Conservation (phyloP, 2,113 vertebrate genomes). For the Promerops cafer region DNA sequence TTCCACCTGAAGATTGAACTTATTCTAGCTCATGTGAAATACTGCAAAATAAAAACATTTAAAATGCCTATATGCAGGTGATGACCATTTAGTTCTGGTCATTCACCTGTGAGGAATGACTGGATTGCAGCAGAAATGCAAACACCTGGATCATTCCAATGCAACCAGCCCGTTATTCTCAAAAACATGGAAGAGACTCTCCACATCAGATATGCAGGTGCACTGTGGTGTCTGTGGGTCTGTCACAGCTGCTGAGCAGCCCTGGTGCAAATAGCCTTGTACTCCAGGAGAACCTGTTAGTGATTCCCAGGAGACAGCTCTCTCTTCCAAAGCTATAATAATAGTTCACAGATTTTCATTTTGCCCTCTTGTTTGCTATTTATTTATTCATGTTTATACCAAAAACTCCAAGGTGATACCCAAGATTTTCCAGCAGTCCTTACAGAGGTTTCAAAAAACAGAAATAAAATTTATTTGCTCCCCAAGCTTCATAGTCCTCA, state of each 20-base stretch:
- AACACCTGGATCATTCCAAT: not conserved
- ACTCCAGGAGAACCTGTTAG: not conserved
- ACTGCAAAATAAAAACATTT: not conserved
- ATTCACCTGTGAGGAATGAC: not conserved
- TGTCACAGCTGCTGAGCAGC: not conserved
- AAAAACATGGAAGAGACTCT: not conserved
- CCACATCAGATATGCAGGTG: not conserved
- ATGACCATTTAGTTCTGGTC: not conserved
- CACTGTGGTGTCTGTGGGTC: not conserved
- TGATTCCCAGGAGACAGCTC: not conserved
- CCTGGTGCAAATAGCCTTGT: not conserved
- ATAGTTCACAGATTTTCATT: not conserved
- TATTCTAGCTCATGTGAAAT: not conserved
- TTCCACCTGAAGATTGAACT: not conserved
- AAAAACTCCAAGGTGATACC: not conserved
- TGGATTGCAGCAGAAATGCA: not conserved
- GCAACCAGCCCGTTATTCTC: not conserved
- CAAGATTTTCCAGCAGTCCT: not conserved
- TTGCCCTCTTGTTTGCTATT: not conserved
- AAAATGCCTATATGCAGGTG: not conserved
- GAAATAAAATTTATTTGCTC: not conserved
- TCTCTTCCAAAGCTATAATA: not conserved
- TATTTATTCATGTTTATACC: not conserved
- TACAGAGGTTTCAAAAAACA: not conserved
- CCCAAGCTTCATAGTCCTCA: not conserved